Evolutionary conservation across 2,113 vertebrate species (phyloP).

Genomic region (Amphiprion ocellaris): DNA sequence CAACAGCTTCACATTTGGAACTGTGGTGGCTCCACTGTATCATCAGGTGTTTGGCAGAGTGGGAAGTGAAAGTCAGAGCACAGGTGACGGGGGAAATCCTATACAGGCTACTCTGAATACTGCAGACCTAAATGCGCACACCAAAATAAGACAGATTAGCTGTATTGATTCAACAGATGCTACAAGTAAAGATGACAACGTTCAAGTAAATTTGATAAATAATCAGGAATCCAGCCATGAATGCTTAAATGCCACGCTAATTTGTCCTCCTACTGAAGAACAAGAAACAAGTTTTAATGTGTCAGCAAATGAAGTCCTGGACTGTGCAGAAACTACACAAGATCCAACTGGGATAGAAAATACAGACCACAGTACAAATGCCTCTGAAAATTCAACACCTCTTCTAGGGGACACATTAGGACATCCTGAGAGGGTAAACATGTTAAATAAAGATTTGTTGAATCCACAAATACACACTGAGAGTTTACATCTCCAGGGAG

Average conservation of each 20-base stretch:
- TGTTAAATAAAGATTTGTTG: conserved; percentile 11
- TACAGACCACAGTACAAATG: not conserved
- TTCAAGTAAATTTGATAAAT: not conserved
- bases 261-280: conserved; percentile 1
- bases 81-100: conserved; percentile 26
- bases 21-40: conserved; percentile 76
- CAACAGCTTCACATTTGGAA: conserved; percentile 69
- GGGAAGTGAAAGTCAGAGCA: conserved; percentile 54
- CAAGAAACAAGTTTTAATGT: not conserved
- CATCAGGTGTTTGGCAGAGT: conserved; percentile 68
- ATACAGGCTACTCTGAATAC: not conserved
- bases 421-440: not conserved
- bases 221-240: conserved; percentile 27
- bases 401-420: not conserved
- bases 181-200: not conserved
- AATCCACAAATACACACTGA: not conserved
- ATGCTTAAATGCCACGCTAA: not conserved
- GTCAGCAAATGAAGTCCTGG: not conserved
- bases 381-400: not conserved
- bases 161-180: not conserved
- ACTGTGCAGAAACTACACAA: not conserved
- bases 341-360: conserved; percentile 1
- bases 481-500: conserved; percentile 21
- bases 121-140: not conserved
- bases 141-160: not conserved